A percentile compares a stretch with the other conserved stretches of the same genome.
Evolutionary conservation across 1,140 invertebrate species (phyloP).

Genomic region (Hypothenemus hampei): DNA sequence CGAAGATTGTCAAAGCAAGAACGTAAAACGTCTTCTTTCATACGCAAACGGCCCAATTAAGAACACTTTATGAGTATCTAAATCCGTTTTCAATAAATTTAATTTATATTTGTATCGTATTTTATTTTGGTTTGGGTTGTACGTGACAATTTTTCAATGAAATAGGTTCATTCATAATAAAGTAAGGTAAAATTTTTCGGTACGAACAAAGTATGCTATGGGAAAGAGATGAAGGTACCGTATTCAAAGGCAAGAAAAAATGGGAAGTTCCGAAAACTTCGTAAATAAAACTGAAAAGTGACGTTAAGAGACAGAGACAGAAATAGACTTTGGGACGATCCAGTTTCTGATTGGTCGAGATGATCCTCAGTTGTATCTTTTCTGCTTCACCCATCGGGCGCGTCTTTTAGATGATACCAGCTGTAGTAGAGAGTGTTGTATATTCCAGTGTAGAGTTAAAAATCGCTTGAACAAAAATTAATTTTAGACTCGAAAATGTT

Average conservation of each 20-base stretch:
- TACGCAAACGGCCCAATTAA: not conserved
- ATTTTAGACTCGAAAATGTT: conserved; percentile 34
- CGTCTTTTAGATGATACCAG: conserved; percentile 13
- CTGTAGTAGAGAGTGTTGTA: conserved; percentile 7
- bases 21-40: not conserved
- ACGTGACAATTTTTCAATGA: no score
- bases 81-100: no score
- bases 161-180: no score
- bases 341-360: conserved; percentile 30
- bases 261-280: conserved; percentile 19
- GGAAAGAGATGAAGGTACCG: no score
- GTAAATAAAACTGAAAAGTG: conserved; percentile 1
- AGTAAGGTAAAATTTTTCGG: no score
- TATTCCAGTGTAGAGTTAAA: conserved; percentile 17
- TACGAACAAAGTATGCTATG: no score
- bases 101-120: no score
- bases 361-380: conserved; percentile 28
- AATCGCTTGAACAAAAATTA: conserved; percentile 23
- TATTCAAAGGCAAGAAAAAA: no score
- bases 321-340: conserved; percentile 21
- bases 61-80: not conserved
- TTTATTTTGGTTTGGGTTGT: no score
- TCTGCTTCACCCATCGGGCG: conserved; percentile 9
- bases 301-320: conserved; percentile 13
- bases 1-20: not conserved